These are phyloP conservation scores for Mythimna vitellina DNA, from an alignment of 2,888 invertebrate species.

Conservation along the genomic window DNA sequence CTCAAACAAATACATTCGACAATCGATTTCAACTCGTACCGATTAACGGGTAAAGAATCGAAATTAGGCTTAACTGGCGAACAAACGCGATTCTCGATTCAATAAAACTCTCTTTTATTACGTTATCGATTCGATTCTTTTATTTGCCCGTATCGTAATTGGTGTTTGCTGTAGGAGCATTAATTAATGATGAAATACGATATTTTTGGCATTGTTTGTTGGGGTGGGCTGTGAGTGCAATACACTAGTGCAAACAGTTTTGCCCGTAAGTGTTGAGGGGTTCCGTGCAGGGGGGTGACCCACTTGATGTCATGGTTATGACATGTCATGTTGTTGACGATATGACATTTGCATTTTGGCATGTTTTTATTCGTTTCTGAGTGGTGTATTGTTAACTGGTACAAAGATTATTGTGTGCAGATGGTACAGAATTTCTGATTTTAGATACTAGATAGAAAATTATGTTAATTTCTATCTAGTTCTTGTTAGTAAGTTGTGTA, in stretches of 20 bases:
- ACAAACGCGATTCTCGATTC: conserved; percentile 73
- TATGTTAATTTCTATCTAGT: too few relatives aligned
- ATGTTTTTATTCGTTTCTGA: not conserved
- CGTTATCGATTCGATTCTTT: conserved; percentile 80
- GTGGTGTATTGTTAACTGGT: not conserved
- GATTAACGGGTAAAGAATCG: conserved; percentile 76
- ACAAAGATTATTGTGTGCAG: not conserved
- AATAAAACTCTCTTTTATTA: conserved; percentile 77
- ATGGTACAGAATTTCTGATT: not conserved
- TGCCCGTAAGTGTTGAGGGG: not conserved
- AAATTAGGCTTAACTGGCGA: conserved; percentile 83
- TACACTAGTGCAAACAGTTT: conserved; percentile 29
- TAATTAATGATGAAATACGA: conserved; percentile 87
- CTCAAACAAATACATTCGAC: conserved; percentile 50
- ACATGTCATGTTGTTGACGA: conserved; percentile 2
- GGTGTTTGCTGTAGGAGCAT: conserved; percentile 83
- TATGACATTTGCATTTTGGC: conserved; percentile 1
- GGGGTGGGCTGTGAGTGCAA: conserved; percentile 56
- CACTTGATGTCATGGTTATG: conserved; percentile 9
- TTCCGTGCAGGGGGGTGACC: conserved; percentile 8
- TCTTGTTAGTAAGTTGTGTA: too few relatives aligned
- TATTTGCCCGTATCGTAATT: conserved; percentile 82
- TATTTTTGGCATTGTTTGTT: conserved; percentile 79
- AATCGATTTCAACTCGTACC: conserved; percentile 65
- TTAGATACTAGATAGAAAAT: not conserved